These are phyloP conservation scores for Phytoseiulus persimilis DNA, from an alignment of 2,888 invertebrate genomes.

Conservation along the genomic window DNA sequence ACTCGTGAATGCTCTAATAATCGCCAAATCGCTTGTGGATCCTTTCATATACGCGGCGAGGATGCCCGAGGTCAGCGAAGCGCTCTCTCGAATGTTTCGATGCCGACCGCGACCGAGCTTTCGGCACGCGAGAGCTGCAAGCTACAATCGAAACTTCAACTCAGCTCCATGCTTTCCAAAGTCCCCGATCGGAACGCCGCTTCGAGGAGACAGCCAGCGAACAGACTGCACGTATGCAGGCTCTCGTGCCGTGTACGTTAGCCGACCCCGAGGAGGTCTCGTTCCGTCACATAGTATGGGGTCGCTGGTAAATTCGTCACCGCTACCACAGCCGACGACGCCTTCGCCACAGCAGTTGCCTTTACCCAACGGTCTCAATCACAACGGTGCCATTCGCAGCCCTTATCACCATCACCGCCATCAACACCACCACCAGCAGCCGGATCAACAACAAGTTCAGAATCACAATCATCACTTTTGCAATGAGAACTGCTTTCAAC, in stretches of 20 bases:
- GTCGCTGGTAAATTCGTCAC: constrained; percentile 1
- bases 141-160: constrained; percentile 28
- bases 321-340: not conserved
- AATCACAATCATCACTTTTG: not conserved
- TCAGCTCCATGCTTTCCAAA: constrained; percentile 14
- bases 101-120: constrained; percentile 29
- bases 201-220: constrained; percentile 35
- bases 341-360: not conserved
- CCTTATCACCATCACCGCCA: not conserved
- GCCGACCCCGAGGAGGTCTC: constrained; percentile 20
- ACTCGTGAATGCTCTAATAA: constrained; percentile 56
- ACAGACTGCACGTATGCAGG: constrained; percentile 26
- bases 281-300: not conserved
- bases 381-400: constrained; percentile 26
- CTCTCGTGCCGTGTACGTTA: constrained; percentile 29
- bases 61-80: constrained; percentile 58
- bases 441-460: not conserved
- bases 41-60: constrained; percentile 61
- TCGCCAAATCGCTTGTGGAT: constrained; percentile 59
- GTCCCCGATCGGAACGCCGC: constrained; percentile 24
- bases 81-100: constrained; percentile 45
- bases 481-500: not conserved
- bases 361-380: constrained; percentile 8
- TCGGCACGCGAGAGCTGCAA: constrained; percentile 13
- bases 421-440: not conserved